Evolutionary conservation across 1,140 invertebrate genomes (phyloP), one percentile per base, ranked within the genome.

Genomic region (Zeugodacus cucurbitae): DNA sequence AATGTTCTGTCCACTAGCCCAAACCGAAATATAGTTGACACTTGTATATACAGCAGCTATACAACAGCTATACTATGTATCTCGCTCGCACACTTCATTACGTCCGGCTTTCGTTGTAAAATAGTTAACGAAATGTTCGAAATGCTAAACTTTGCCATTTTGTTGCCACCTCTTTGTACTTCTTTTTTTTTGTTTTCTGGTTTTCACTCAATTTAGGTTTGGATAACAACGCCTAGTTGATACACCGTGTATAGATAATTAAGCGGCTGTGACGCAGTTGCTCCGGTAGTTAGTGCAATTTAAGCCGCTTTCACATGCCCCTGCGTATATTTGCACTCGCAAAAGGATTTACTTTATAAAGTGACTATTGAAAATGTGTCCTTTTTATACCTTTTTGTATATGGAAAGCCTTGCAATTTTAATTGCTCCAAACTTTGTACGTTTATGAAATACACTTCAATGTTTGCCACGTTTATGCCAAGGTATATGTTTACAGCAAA

Each of bases 71-170:
- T 20, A 22, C 37, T 14, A 37, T 14, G 32, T 82, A 82, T 82
- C 37, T 82, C n/a, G n/a, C 41, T 26, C 74, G 48, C 41, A 82
- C 74, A 82, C 74, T 82, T 82, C 74, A 82, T 82, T 82, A 82
- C 74, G 74, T 48, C 74, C n/a, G 26, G 26, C 74, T 48, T 82
- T 82, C 41, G 74, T 14, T 48, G 48, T 41, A 82, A 82, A 29
- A 48, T 48, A 82, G 74, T 82, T 82, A 82, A 54, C 41, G 74
- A 41, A 54, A 82, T 48, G 74, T 82, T 82, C 26, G 11, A 82
- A 82, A 54, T 82, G 29, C 41, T 82, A 82, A 82, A 82, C 74
- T 82, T 82, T 74, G 37, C 32, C 70, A 74, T 74, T 70, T 74
- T 74, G 70, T 48, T 82, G 74, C 22, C 48, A 10, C 32, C 14